Percentiles rank a stretch among this genome's conserved stretches.
Conservation (phyloP, 1,140 invertebrate species). For the Nasonia giraulti region DNA sequence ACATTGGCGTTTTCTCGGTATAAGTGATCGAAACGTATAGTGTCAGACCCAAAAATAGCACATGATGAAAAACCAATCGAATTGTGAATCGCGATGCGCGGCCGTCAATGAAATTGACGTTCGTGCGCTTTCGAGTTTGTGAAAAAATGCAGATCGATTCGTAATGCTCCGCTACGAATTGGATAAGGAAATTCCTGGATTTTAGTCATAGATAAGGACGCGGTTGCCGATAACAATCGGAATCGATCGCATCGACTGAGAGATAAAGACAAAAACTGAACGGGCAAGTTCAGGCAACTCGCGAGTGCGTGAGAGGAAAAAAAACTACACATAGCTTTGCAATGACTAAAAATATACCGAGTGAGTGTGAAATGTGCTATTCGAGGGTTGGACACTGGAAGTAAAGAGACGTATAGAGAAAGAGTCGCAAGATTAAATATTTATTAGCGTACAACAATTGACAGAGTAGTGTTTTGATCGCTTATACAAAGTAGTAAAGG, state of each 20-base stretch:
- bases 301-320: background rate
- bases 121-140: background rate
- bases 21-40: background rate
- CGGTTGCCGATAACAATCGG: background rate
- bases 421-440: slow-evolving; percentile 29
- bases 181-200: slow-evolving; percentile 9
- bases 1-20: background rate
- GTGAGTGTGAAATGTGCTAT: slow-evolving; percentile 31
- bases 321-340: background rate
- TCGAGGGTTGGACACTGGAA: slow-evolving; percentile 6
- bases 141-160: background rate
- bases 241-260: background rate
- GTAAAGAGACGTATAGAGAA: slow-evolving; percentile 21
- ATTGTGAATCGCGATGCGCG: background rate
- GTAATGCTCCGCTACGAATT: background rate
- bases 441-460: slow-evolving; percentile 35
- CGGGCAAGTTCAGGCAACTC: too few relatives aligned
- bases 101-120: background rate
- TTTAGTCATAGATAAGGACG: background rate
- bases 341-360: background rate
- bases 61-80: background rate
- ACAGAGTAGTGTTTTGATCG: slow-evolving; percentile 15
- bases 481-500: slow-evolving; percentile 3
- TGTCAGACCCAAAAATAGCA: slow-evolving; percentile 42
- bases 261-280: background rate